These are phyloP conservation scores for Porites lobata DNA, from an alignment of 92 coral and sea anemone genomes.

Conservation along the genomic window DNA sequence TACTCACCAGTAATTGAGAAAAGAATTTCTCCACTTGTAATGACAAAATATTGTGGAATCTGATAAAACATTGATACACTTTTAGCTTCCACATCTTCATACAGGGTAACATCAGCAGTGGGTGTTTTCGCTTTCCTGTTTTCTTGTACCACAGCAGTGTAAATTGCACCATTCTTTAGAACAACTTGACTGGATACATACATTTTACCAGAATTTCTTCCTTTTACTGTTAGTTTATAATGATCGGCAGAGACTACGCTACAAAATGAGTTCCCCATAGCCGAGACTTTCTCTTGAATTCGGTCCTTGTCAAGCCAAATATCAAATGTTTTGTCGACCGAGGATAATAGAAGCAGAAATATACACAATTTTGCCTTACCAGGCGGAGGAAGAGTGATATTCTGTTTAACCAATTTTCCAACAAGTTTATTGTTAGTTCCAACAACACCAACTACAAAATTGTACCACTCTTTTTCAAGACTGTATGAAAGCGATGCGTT, in stretches of 20 bases:
- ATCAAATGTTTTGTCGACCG: constrained; percentile 30
- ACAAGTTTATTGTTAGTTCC: constrained; percentile 5
- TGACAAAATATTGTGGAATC: constrained; percentile 84
- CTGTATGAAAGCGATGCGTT: background rate
- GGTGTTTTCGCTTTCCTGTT: background rate
- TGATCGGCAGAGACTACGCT: constrained; percentile 56
- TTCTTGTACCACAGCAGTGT: constrained; percentile 56
- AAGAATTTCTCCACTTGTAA: constrained; percentile 88
- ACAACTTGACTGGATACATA: constrained; percentile 29
- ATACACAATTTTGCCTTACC: constrained; percentile 66
- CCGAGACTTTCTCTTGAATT: constrained; percentile 40
- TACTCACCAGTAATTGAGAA: constrained; percentile 82
- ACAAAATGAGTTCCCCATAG: constrained; percentile 35
- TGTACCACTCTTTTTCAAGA: constrained; percentile 57
- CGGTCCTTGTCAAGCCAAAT: constrained; percentile 37
- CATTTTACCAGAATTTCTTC: constrained; percentile 23
- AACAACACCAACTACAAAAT: constrained; percentile 51
- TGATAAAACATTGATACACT: constrained; percentile 84
- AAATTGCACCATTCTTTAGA: constrained; percentile 67
- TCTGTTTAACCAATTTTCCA: constrained; percentile 48
- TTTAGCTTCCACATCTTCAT: constrained; percentile 69
- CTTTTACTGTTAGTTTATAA: constrained; percentile 42
- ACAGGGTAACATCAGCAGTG: constrained; percentile 45
- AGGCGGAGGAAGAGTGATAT: constrained; percentile 61
- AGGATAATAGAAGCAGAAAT: constrained; percentile 17